These are phyloP conservation scores for Astreopora myriophthalma DNA, from an alignment of 64 coral and sea anemone species.

Conservation along the genomic window DNA sequence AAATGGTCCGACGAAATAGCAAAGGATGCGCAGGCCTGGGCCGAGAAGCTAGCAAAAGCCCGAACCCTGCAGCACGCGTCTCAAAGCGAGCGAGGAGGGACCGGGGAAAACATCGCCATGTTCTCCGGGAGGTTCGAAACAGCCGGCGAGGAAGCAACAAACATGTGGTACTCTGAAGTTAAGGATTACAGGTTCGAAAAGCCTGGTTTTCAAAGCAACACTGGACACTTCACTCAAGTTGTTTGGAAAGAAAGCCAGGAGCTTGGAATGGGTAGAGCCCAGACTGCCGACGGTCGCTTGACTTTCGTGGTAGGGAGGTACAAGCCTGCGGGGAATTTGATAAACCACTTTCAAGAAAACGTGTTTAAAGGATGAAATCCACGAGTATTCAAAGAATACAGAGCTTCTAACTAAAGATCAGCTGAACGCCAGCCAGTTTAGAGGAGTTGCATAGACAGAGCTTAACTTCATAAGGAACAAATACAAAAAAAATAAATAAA, in stretches of 20 bases:
- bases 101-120: constrained; percentile 66
- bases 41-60: constrained; percentile 37
- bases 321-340: constrained; percentile 30
- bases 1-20: constrained; percentile 55
- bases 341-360: constrained; percentile 42
- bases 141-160: constrained; percentile 12
- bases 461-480: too few relatives aligned
- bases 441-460: too few relatives aligned
- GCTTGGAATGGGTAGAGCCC: constrained; percentile 57
- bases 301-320: constrained; percentile 44
- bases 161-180: constrained; percentile 63
- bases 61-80: constrained; percentile 46
- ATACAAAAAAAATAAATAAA: too few relatives aligned
- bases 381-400: too few relatives aligned
- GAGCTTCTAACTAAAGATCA: too few relatives aligned
- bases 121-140: constrained; percentile 30
- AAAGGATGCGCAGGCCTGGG: constrained; percentile 71
- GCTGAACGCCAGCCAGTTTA: too few relatives aligned
- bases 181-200: constrained; percentile 66
- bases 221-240: constrained; percentile 70
- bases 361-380: constrained; percentile 52
- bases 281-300: constrained; percentile 29
- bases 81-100: background rate
- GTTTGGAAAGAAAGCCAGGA: constrained; percentile 59
- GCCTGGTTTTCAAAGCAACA: constrained; percentile 66